A percentile compares a stretch with the other conserved stretches of the same genome.
Evolutionary conservation across 2,113 vertebrate species (phyloP).

Genomic region (Ursus arctos): DNA sequence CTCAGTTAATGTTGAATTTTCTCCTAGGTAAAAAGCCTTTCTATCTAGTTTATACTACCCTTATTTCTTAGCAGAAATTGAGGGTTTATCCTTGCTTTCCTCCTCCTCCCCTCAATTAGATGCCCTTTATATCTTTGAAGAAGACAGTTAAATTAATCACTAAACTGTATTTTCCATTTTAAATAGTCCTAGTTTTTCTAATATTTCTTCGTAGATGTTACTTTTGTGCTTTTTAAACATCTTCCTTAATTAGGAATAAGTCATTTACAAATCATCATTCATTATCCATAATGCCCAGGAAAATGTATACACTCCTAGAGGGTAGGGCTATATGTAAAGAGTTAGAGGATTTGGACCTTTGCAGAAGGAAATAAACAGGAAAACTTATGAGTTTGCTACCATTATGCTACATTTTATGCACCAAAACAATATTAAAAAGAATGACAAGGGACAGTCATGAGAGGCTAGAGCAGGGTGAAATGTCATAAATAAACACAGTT

Average conservation of each 20-base stretch:
- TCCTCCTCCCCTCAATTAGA: neutral
- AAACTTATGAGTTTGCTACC: neutral
- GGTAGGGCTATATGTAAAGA: neutral
- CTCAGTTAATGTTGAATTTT: neutral
- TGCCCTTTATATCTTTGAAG: neutral
- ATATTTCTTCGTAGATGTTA: neutral
- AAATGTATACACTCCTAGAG: neutral
- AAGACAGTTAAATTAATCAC: neutral
- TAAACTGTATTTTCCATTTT: neutral
- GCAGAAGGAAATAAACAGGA: neutral
- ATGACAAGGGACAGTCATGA: neutral
- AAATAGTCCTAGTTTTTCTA: conserved; percentile 35
- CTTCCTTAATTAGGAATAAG: neutral
- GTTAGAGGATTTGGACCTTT: neutral
- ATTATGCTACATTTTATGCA: neutral
- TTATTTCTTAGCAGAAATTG: neutral
- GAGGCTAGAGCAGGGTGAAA: neutral
- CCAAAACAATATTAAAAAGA: neutral
- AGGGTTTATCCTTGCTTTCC: neutral
- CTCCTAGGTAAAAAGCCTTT: neutral
- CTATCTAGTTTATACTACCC: neutral
- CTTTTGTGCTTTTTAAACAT: conserved; percentile 25
- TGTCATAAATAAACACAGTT: neutral
- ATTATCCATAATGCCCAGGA: neutral
- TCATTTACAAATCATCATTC: neutral